Evolutionary conservation across 2,888 invertebrate genomes (phyloP).

Genomic region (Myathropa florea): DNA sequence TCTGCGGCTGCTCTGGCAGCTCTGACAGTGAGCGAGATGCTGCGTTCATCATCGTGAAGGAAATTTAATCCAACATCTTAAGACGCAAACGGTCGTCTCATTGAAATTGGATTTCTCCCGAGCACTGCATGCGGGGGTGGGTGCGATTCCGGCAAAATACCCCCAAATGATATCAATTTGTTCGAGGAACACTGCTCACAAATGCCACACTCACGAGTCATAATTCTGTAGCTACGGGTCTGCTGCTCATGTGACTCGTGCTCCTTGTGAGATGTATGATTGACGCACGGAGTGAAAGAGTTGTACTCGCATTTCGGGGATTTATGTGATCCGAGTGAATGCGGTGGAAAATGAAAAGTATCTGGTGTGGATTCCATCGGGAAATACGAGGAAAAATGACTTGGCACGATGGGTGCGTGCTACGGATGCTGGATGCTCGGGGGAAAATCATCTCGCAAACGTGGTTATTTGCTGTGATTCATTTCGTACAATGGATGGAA

Average conservation of each 20-base stretch:
- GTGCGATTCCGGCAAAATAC: background rate
- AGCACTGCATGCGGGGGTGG: background rate
- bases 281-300: slow-evolving; percentile 25
- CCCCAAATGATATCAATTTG: slow-evolving; percentile 47
- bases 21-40: slow-evolving; percentile 47
- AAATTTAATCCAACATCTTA: slow-evolving; percentile 54
- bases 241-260: background rate
- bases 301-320: background rate
- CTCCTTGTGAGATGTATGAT: slow-evolving; percentile 13
- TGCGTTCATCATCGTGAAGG: slow-evolving; percentile 33
- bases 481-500: background rate
- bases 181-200: slow-evolving; percentile 33
- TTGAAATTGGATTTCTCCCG: slow-evolving; percentile 28
- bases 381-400: background rate
- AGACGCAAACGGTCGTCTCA: slow-evolving; percentile 27
- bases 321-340: slow-evolving; percentile 4
- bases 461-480: background rate
- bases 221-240: slow-evolving; percentile 16
- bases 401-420: slow-evolving; percentile 9
- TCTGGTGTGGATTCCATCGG: background rate
- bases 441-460: background rate
- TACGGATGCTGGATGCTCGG: background rate
- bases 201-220: slow-evolving; percentile 32
- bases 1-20: slow-evolving; percentile 15
- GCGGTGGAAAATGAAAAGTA: slow-evolving; percentile 9